Conservation (phyloP, 2,797 vertebrate genomes). For the Myotis daubentonii region DNA sequence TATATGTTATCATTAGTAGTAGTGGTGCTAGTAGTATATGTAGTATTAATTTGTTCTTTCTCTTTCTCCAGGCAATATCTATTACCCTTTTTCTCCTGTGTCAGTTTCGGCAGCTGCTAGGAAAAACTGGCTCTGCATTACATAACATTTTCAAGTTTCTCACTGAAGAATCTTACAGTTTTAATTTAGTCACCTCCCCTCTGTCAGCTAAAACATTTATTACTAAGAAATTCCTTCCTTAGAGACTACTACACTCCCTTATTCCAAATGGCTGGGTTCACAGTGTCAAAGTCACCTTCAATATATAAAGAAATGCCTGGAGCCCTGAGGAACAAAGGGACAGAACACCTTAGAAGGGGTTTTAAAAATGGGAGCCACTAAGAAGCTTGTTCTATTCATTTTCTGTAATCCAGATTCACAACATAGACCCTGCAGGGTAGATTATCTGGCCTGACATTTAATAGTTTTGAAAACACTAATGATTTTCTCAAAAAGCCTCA, state of each 20-base stretch:
- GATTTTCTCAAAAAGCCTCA: neutral
- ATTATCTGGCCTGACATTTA: neutral
- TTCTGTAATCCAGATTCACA: neutral
- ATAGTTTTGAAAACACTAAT: neutral
- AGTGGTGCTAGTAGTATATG: neutral
- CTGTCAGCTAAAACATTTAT: neutral
- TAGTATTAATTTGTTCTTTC: neutral
- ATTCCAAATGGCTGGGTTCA: neutral
- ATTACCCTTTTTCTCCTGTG: neutral
- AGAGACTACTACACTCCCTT: neutral
- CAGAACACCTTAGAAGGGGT: neutral
- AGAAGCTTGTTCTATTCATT: neutral
- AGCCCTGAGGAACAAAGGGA: neutral
- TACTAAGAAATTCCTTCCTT: neutral
- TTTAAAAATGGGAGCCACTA: neutral
- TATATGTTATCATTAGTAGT: neutral
- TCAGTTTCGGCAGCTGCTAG: neutral
- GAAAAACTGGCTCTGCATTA: neutral
- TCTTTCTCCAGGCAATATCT: neutral
- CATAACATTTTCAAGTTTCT: neutral
- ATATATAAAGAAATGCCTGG: too few species aligned
- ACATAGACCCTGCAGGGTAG: neutral
- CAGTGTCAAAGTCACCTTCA: neutral
- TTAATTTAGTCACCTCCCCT: neutral
- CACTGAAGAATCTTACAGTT: neutral